Conservation (phyloP, 2,888 invertebrate species). For the Troides aeacus region DNA sequence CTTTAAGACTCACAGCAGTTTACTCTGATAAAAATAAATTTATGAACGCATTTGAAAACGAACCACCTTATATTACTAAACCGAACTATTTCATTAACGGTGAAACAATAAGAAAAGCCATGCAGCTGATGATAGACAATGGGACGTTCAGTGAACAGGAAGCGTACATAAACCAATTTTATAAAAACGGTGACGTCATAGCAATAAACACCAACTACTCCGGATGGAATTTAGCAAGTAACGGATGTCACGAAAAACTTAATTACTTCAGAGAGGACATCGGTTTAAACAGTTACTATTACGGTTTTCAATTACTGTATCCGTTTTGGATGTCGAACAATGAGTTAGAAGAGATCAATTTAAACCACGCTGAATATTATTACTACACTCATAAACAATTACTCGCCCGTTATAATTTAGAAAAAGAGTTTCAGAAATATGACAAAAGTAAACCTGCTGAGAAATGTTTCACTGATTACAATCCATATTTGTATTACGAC, state of each 20-base stretch:
- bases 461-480: constrained; percentile 48
- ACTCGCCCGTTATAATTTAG: constrained; percentile 58
- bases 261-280: constrained; percentile 84
- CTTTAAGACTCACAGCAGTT: constrained; percentile 39
- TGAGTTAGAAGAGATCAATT: constrained; percentile 58
- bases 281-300: constrained; percentile 80
- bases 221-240: constrained; percentile 73
- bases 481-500: constrained; percentile 60
- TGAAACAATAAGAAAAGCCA: constrained; percentile 63
- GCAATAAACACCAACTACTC: constrained; percentile 67
- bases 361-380: constrained; percentile 63
- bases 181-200: constrained; percentile 44
- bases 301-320: constrained; percentile 75
- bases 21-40: constrained; percentile 29
- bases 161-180: constrained; percentile 49
- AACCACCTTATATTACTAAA: constrained; percentile 73
- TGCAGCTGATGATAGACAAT: constrained; percentile 50
- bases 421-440: constrained; percentile 53
- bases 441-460: constrained; percentile 35
- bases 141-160: constrained; percentile 44
- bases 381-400: constrained; percentile 65
- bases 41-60: constrained; percentile 40
- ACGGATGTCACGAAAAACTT: constrained; percentile 71
- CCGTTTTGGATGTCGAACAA: constrained; percentile 81
- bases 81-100: constrained; percentile 65